Evolutionary conservation across 2,888 invertebrate genomes (phyloP).

Genomic region (Dolichomitus sp.): DNA sequence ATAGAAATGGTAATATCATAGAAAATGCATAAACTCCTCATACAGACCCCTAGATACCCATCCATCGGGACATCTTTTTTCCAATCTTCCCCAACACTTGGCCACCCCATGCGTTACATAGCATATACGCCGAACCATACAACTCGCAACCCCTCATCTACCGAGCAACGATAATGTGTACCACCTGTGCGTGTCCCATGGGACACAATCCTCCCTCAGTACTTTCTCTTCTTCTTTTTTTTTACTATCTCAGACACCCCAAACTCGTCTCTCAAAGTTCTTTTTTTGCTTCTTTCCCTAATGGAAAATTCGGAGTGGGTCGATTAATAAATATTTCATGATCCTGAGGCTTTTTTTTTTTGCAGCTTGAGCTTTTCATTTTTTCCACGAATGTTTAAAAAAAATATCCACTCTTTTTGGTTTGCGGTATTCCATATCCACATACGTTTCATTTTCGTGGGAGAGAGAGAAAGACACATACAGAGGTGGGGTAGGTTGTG

Average conservation of each 20-base stretch:
- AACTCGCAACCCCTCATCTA: not conserved
- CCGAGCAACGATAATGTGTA: slow-evolving; percentile 9
- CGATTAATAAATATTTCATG: slow-evolving; percentile 38
- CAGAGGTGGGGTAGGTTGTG: not conserved
- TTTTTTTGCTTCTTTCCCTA: slow-evolving; percentile 20
- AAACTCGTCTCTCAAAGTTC: not conserved
- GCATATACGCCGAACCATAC: slow-evolving; percentile 1
- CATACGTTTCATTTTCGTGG: slow-evolving; percentile 13
- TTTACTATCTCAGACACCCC: not conserved
- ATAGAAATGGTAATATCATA: not conserved
- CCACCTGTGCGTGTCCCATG: slow-evolving; percentile 48
- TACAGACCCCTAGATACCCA: slow-evolving; percentile 3
- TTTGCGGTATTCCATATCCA: not conserved
- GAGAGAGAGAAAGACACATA: not conserved
- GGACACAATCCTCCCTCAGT: slow-evolving; percentile 26
- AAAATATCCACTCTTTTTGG: slow-evolving; percentile 7
- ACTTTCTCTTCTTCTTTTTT: slow-evolving; percentile 6
- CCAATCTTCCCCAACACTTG: slow-evolving; percentile 26
- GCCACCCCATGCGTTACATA: slow-evolving; percentile 17
- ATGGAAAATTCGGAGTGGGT: slow-evolving; percentile 4
- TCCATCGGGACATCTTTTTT: slow-evolving; percentile 26
- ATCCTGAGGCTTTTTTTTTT: not conserved
- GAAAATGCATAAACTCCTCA: slow-evolving; percentile 17
- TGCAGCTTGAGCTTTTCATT: not conserved
- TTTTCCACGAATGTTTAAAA: slow-evolving; percentile 19